phyloP scores from a whole-genome alignment of 2,888 invertebrate genomes.

The Drosophila multiciliata region DNA sequence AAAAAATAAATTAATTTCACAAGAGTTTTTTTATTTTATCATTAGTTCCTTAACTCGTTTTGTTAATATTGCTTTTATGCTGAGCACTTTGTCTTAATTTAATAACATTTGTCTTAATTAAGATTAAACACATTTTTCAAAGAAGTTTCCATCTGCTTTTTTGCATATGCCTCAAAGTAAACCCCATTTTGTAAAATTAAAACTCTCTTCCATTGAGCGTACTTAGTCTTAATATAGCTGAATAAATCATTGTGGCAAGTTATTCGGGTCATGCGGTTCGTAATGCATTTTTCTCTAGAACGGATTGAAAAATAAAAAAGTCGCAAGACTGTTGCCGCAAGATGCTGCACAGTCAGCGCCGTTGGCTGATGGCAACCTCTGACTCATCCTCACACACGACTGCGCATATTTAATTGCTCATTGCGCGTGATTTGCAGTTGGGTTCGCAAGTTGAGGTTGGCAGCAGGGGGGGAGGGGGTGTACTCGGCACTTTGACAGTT shows the following conservation, averaged over 20 bases:
- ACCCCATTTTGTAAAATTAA: background rate
- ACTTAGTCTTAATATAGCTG: background rate
- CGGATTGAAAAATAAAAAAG: slow-evolving; percentile 44
- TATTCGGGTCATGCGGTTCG: slow-evolving; percentile 59
- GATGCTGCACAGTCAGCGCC: slow-evolving; percentile 50
- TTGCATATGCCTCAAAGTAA: background rate
- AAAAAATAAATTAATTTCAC: background rate
- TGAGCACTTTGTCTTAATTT: background rate
- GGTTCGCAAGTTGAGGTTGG: background rate
- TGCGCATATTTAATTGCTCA: slow-evolving; percentile 80
- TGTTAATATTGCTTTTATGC: background rate
- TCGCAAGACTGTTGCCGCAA: slow-evolving; percentile 33
- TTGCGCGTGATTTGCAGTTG: slow-evolving; percentile 66
- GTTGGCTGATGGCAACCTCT: slow-evolving; percentile 23
- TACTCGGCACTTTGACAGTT: slow-evolving; percentile 61
- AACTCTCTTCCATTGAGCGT: background rate
- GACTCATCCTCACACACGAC: slow-evolving; percentile 68
- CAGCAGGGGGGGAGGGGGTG: background rate
- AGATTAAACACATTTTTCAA: background rate
- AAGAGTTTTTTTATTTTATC: background rate
- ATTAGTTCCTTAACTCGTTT: background rate
- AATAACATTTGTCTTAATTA: background rate
- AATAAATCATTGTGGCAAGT: slow-evolving; percentile 3
- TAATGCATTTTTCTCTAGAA: slow-evolving; percentile 41
- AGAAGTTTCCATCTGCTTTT: background rate